Evolutionary conservation across 2,797 vertebrate genomes (phyloP), one percentile per base, ranked within the genome.

Genomic region (Schizopygopsis pylzovi): DNA sequence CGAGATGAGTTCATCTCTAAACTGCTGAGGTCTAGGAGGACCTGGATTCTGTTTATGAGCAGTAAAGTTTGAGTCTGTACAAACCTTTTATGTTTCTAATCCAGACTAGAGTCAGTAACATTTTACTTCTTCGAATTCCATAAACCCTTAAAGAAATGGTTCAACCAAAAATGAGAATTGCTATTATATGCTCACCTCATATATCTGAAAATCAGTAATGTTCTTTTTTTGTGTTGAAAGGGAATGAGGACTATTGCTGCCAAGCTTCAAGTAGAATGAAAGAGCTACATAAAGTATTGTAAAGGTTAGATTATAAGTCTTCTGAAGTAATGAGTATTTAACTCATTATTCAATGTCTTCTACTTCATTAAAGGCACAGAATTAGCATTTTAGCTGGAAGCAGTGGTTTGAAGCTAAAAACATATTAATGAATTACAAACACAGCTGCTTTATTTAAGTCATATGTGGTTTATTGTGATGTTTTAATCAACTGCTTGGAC

Each of bases 1-100:
- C 81, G 72, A 82, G 90, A 91, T 90, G 91, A 91, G 89, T 91
- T 91, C 86, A 90, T 90, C 89, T 83, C 85, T 78, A 77, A 86
- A 84, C 87, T 85, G 87, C 85, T 80, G 88, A 87, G 89, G 87
- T 90, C 82, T 54, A 18, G 65, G 65, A 81, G 75, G 39, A 75
- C 37, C 84, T 65, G 65, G 52, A 79, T 13, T 70, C 6, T 72
- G 54, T 82, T 68, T 82, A 77, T 78, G 71, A 72, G 68, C 67
- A 3, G 43, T 75, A 73, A 41, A 61, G 54, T 63, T 83, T 61
- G 59, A 79, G 47, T 70, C 37, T 13, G 0, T 41, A n/a, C 52
- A 77, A 78, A 41, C 12, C 20, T 15, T 78, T 33, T 15, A 10
- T 54, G 49, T 54, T 76, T 76, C 28, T 37, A 37, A 76, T 76